Evolutionary conservation across 2,113 vertebrate genomes (phyloP), one percentile per base, ranked within the genome.

Genomic region (Ahaetulla prasina): DNA sequence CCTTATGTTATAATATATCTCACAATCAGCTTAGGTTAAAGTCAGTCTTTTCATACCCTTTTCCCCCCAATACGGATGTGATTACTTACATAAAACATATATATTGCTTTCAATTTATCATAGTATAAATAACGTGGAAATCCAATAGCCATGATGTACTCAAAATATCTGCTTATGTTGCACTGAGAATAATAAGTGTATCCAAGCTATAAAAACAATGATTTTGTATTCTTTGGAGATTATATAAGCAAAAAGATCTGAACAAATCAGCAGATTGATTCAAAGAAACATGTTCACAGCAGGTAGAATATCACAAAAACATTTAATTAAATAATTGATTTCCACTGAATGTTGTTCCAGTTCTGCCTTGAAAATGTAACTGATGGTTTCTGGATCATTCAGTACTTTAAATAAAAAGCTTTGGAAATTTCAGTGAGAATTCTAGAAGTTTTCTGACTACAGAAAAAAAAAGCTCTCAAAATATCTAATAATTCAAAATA

Each of bases 241-340:
- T 60, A 85, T 85, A 30, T 27, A 92, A 85, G 45, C 52, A 60
- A 92, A 92, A 45, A 39, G 30, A 49, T 84, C 47, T 54, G 35
- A 91, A 87, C n/a, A 50, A 68, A 88, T 88, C 74, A 86, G 53
- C 18, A 57, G 45, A 89, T 22, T 23, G 22, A 54, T 74, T 35
- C 14, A 85, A 43, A 92, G 45, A 86, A 90, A 35, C 25, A 39
- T 12, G 22, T 89, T 50, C 88, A 90, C 55, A 90, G 88, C 54
- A 14, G 23, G 23, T 63, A 45, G 43, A 50, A 86, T 90, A 90
- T 90, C 16, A 14, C 53, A 90, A 89, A 90, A 23, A 90, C n/a
- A 90, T 89, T 90, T 89, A 63, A 47, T 90, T 63, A 92, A 85
- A 86, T 86, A 85, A 84, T 39, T 92, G 43, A 85, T 85, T 92